Evolutionary conservation across 2,797 vertebrate species (phyloP), one percentile per base, ranked within the genome.

Genomic region (Garrulus glandarius): DNA sequence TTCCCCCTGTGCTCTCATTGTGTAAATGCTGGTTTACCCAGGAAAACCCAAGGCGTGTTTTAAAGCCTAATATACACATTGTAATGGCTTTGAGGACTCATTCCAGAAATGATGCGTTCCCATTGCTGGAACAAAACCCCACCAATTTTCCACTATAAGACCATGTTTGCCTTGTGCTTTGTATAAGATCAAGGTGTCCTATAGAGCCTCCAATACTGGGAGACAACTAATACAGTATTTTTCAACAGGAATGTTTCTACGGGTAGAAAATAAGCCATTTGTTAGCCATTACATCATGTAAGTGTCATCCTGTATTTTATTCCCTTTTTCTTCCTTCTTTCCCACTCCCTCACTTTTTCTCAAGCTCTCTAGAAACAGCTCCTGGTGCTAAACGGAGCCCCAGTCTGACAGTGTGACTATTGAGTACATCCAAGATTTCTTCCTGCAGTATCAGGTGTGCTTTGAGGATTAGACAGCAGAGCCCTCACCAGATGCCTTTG

Each of bases 371-470:
- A 32, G 81, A 69, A 77, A 36, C 46, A n/a, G 61, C 39, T 92
- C 70, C 53, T 1, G 7, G 22, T 72, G 30, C 83, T 69, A 32
- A 15, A 13, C 1, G 10, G 55, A 89, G 67, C 61, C 43, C 41
- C 50, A 32, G 1, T 21, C 77, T 70, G 89, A 69, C 68, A 22
- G 49, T 4, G 32, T 41, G 77, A 80, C 52, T 50, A 41, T 1
- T 16, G 70, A 78, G 80, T 72, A 76, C 47, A 55, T 76, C 70
- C 88, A 81, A 91, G 91, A 50, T 30, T 91, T 46, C 72, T 86
- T 78, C 50, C 89, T 79, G 44, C 39, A 56, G 10, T n/a, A 63
- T 78, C 89, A 93, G 94, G 89, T 89, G 67, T 74, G 69, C 67
- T 84, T 71, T 37, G 53, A 2, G 3, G 69, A 32, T 84, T 59